Evolutionary conservation across 2,888 invertebrate species (phyloP).

Genomic region (Drosophila barbarae): DNA sequence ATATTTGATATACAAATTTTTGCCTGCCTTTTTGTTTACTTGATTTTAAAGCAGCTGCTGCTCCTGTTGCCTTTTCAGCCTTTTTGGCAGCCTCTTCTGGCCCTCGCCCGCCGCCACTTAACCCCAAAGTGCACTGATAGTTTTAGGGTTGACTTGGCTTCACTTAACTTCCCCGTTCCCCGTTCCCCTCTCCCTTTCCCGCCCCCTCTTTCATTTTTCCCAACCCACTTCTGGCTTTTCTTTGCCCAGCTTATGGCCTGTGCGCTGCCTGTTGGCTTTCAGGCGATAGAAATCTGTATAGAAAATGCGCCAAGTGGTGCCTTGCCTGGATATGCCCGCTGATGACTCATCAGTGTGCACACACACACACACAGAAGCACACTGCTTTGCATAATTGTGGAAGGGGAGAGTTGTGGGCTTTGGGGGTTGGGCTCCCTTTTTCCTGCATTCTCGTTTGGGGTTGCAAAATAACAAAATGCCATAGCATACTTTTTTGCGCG

Average conservation of each 20-base stretch:
- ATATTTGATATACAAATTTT: neutral
- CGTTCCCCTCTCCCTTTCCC: neutral
- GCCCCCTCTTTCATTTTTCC: neutral
- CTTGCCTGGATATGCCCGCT: conserved; percentile 11
- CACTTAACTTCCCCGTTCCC: conserved; percentile 21
- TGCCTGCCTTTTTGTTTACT: conserved; percentile 2
- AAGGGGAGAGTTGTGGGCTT: neutral
- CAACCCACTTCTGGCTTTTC: neutral
- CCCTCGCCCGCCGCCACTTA: conserved; percentile 47
- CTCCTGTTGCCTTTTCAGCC: conserved; percentile 8
- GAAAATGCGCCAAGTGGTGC: conserved; percentile 46
- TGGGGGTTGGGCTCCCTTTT: conserved; percentile 15
- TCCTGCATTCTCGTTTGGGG: conserved; percentile 43
- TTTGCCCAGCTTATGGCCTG: conserved; percentile 7
- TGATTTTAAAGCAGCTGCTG: conserved; percentile 15
- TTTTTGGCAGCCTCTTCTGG: conserved; percentile 9
- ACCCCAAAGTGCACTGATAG: conserved; percentile 56
- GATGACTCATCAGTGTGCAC: conserved; percentile 34
- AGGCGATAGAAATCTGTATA: conserved; percentile 61
- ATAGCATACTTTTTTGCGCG: conserved; percentile 67
- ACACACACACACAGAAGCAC: conserved; percentile 17
- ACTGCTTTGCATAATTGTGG: conserved; percentile 27
- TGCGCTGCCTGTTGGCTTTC: conserved; percentile 10
- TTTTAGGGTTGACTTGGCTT: conserved; percentile 51
- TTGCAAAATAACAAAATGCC: conserved; percentile 61